Evolutionary conservation across 2,797 vertebrate species (phyloP), one percentile per base, ranked within the genome.

Genomic region (Lacerta viridis): DNA sequence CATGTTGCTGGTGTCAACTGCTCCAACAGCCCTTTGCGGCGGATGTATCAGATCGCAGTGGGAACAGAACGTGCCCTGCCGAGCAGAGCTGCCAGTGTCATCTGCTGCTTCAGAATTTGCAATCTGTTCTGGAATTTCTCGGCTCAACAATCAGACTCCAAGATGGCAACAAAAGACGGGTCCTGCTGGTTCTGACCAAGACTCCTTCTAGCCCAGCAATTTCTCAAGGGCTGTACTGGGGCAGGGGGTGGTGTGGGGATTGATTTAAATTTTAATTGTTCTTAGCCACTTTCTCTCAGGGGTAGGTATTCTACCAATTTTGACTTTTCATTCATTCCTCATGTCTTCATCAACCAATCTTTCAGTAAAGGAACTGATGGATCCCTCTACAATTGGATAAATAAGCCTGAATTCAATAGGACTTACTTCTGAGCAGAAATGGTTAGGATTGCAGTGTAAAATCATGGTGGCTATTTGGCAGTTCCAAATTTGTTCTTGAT

Each of bases 31-130:
- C 79, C 0, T 5, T 55, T 27, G 88, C 1, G 66, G 59, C 39
- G 86, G 68, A 80, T 0, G 2, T 83, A 2, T 3, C 5, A 36
- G 39, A 0, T 75, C 27, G 71, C 55, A 11, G 79, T 33, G 25
- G 1, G 5, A 84, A 80, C 79, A 15, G 85, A 92, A 29, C 85
- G 50, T 55, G 83, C 55, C 86, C 75, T 85, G 80, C 83, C 91
- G 87, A 1, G 0, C 33, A 75, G 80, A 76, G 84, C 88, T 41
- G 27, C 23, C 9, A 2, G 0, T 77, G 64, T 90, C 85, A 13
- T 83, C 88, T 92, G 88, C 93, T 79, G 83, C 84, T 88, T 89
- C 50, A 0, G 39, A 50, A 39, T 46, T 69, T 80, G 9, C 85
- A 86, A 74, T 39, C 87, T 88, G 3, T 89, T 74, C 33, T 2